Evolutionary conservation across 2,888 invertebrate species (phyloP), one percentile per base, ranked within the genome.

Genomic region (Pseudanteris insignis): DNA sequence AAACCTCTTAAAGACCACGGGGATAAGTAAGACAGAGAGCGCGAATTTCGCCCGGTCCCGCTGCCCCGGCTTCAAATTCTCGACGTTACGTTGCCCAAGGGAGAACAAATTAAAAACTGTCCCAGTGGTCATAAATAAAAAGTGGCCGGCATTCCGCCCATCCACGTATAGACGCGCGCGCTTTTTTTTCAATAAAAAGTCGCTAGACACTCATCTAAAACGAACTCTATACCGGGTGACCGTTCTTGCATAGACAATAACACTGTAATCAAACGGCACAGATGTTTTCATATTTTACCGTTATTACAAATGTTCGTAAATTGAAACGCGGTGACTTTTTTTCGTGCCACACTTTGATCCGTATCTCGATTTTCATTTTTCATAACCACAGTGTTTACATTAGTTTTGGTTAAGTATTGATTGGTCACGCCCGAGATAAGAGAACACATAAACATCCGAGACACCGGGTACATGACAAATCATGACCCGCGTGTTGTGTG

Each of bases 31-130:
- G 60, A 60, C 48, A 58, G 62, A 54, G 57, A 64, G 36, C 51
- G 41, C 43, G 36, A 46, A 46, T 64, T 65, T 62, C 55, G 60
- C 44, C 53, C 57, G 32, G 58, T 50, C 62, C 30, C 54, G 36
- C 47, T 53, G 55, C 46, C 58, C 44, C 41, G 44, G 18, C 55
- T 44, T 53, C 53, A 60, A 50, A 51, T 43, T 50, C 46, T 51
- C 47, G 33, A 55, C 47, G 36, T 57, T 53, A 54, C 51, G 14
- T 53, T 66, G 69, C 69, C 67, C 46, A 64, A 73, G 73, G 74
- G 74, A 72, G 77, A 78, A 77, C 78, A 79, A 78, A 79, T 79
- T 78, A 79, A 79, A 79, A 79, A 79, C 79, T 79, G 79, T 79
- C 79, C 79, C 76, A 78, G 70, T 74, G 74, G 74, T 75, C 77